Evolutionary conservation across 1,140 invertebrate species (phyloP), one percentile per base, ranked within the genome.

Genomic region (Drosophila sp.): DNA sequence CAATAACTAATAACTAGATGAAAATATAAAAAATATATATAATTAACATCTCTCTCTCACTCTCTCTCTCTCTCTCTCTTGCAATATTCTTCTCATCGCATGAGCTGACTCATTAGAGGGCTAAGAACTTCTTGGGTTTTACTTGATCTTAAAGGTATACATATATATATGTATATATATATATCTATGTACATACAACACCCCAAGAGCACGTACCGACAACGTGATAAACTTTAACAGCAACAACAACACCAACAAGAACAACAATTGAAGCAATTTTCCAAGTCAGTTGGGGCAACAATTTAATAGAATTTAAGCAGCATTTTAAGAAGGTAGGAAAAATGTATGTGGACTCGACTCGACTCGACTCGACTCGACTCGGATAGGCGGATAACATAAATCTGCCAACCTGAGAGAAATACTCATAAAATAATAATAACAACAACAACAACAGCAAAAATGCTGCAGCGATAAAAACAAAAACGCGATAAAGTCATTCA

Each of bases 251-350:
- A 47, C 64, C 63, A 74, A 56, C 60, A 54, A 60, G 41, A 27
- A 7, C 44, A 27, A 27, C 23, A 41, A 55, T 75, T 68, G 30
- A 60, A 73, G 76, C 76, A 70, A 67, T 68, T 79, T 17, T 75
- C 41, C 47, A 50, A 55, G 62, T 50, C 44, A 50, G 44, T 50
- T 50, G 25, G 44, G 66, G 55, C 47, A 35, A 60, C 67, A 72
- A 85, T 85, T 85, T 81, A 85, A 81, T 85, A 86, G 81, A 85
- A 85, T 86, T 85, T 85, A 86, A 85, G 70, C 82, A 78, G 67
- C 82, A 77, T 84, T 84, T 77, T 69, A 76, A 40, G 40, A 40
- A 10, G 29, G 32, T 17, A 11, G 1, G 17, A 17, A 17, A 17
- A 17, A 17, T 17, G 17, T 17, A 0, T 17, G 17, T 17, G 17